Evolutionary conservation across 2,113 vertebrate genomes (phyloP), one percentile per base, ranked within the genome.

Genomic region (Gopherus flavomarginatus): DNA sequence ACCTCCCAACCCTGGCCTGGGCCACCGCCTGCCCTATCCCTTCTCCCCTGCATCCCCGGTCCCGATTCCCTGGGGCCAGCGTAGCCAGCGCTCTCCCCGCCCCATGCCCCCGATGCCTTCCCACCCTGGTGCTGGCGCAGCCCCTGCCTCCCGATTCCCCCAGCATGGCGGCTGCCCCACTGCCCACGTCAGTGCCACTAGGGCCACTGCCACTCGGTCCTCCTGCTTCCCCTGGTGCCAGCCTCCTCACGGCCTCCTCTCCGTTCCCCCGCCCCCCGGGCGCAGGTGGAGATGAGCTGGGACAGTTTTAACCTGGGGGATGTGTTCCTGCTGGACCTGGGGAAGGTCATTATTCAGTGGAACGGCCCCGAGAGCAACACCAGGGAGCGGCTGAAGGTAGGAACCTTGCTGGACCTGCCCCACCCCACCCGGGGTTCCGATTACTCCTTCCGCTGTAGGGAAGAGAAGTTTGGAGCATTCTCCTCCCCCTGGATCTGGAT

Each of bases 271-370:
- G 52, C 56, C 78, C 78, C 16, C 38, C 50, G 14, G 13, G 1
- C 75, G 38, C 97, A 99, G 99, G 99, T 99, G 96, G 98, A 99
- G 81, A 88, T 99, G 97, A 98, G 96, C 97, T 99, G 99, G 99
- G 87, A 92, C 35, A 99, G 98, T 93, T 99, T 99, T 95, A 99
- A 99, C 97, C 93, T 95, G 19, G 99, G 99, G 2, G 99, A 99
- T 72, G 99, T 99, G 47, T 99, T 99, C 96, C 78, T 99, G 96
- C 93, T 99, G 97, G 99, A 99, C 93, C 96, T 98, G 0, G 99
- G 99, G 8, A 99, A 98, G 89, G 97, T 94, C 85, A 98, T 99
- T 4, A 57, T 99, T 90, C 99, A 99, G 92, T 99, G 99, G 99
- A 99, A 99, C 1, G 99, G 99, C 26, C 98, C 99, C 0, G 97